Evolutionary conservation across 2,113 vertebrate genomes (phyloP), one percentile per base, ranked within the genome.

Genomic region (Rhipidura dahli): DNA sequence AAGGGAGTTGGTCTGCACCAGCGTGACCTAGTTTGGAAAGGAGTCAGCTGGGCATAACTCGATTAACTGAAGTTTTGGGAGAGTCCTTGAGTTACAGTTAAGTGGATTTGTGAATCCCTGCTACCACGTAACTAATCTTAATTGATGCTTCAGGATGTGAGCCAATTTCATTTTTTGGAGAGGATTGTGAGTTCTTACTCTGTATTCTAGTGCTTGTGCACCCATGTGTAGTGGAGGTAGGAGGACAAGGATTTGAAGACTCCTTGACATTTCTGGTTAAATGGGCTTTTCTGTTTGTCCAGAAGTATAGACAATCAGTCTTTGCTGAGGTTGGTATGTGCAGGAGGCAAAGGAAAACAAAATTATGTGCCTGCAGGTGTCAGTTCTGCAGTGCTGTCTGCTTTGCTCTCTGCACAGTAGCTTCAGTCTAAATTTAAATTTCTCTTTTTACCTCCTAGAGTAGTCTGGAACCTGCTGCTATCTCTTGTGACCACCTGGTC

Each of bases 1-100:
- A 95, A 91, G 92, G 92, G 96, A 95, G 84, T 91, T 96, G 92
- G 87, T 87, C 84, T 45, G 27, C 33, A 44, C 21, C 50, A 63
- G 27, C 0, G 0, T 93, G 77, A 82, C 81, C 69, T 56, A 16
- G 35, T 30, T 77, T 76, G 76, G 76, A 83, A 57, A 33, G 64
- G 76, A 92, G 71, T 83, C 63, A 44, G 37, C 76, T 68, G 57
- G 68, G 78, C 53, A 87, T 51, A 59, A 40, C 22, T 33, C 44
- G 39, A 50, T 76, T 68, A 89, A 56, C 50, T 70, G 72, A 70
- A 79, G 63, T 75, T 77, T 73, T 73, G 33, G 5, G 49, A 68
- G 42, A 78, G 69, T 75, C 39, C 27, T 45, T 61, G 81, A 14
- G 35, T 78, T 81, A 27, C 42, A 23, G 51, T 63, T 59, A 33